phyloP scores from a whole-genome alignment of 2,797 vertebrate species.

The Nothura maculosa region DNA sequence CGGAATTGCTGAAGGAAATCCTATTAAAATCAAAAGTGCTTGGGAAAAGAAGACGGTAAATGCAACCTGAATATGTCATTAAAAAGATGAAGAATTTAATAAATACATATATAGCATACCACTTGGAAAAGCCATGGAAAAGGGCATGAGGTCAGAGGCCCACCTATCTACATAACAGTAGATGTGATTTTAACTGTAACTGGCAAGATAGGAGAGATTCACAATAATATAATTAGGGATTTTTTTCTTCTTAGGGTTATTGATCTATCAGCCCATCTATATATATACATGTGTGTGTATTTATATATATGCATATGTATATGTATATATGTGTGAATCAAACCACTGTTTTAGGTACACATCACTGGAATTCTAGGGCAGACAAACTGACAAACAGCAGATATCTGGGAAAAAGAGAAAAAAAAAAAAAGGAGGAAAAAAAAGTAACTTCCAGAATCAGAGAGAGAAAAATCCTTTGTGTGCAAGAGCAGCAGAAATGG shows the following conservation, averaged over 20 bases:
- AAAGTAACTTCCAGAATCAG: no score
- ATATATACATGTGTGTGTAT: no score
- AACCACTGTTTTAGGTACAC: background rate
- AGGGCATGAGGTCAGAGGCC: background rate
- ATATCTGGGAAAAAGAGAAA: background rate
- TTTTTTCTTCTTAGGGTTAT: background rate
- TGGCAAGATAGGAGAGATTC: background rate
- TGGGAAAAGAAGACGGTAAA: constrained; percentile 6
- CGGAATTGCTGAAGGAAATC: constrained; percentile 31
- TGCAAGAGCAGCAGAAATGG: background rate
- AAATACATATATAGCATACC: background rate
- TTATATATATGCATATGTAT: no score
- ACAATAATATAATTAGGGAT: background rate
- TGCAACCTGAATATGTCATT: background rate
- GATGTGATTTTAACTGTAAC: background rate
- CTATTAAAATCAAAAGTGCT: constrained; percentile 29
- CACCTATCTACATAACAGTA: background rate
- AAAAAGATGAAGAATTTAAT: background rate
- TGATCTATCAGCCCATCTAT: background rate
- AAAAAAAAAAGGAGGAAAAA: no score
- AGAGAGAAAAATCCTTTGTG: accelerated
- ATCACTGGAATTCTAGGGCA: background rate
- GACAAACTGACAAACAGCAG: background rate
- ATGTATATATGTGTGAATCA: no score
- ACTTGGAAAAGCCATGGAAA: constrained; percentile 25